phyloP scores from a whole-genome alignment of 2,797 vertebrate species.

The Enoplosus armatus region DNA sequence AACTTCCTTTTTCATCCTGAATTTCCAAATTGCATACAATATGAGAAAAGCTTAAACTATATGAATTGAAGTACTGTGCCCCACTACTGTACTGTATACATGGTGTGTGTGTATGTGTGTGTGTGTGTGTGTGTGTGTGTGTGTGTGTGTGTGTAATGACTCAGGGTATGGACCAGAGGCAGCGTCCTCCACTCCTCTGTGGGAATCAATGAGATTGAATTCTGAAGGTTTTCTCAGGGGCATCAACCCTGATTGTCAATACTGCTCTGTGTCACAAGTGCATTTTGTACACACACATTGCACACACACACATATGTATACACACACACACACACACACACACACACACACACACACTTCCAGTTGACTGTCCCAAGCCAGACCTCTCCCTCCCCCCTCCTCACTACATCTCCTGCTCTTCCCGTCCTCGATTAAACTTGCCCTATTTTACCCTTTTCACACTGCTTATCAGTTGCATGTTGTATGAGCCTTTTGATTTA shows the following conservation, averaged over 20 bases:
- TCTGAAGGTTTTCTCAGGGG: slow-evolving; percentile 88
- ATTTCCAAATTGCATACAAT: not conserved
- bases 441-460: slow-evolving; percentile 45
- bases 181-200: slow-evolving; percentile 82
- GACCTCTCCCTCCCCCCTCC: slow-evolving; percentile 63
- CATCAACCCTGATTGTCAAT: slow-evolving; percentile 83
- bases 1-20: not conserved
- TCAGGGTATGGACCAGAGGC: slow-evolving; percentile 80
- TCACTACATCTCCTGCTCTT: slow-evolving; percentile 53
- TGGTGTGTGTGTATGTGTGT: slow-evolving; percentile 37
- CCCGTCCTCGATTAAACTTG: slow-evolving; percentile 61
- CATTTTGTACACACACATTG: slow-evolving; percentile 85
- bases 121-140: slow-evolving; percentile 52
- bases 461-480: not conserved
- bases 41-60: not conserved
- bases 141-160: slow-evolving; percentile 75
- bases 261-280: slow-evolving; percentile 88
- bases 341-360: slow-evolving; percentile 88
- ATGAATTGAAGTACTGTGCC: slow-evolving; percentile 21
- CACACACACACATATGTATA: slow-evolving; percentile 75
- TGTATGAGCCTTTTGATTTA: slow-evolving; percentile 22
- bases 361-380: slow-evolving; percentile 80
- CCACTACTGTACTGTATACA: slow-evolving; percentile 18
- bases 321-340: slow-evolving; percentile 75
- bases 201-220: slow-evolving; percentile 88